Base-by-base conservation (phyloP, 1,140 invertebrate species). In the Mya arenaria region DNA sequence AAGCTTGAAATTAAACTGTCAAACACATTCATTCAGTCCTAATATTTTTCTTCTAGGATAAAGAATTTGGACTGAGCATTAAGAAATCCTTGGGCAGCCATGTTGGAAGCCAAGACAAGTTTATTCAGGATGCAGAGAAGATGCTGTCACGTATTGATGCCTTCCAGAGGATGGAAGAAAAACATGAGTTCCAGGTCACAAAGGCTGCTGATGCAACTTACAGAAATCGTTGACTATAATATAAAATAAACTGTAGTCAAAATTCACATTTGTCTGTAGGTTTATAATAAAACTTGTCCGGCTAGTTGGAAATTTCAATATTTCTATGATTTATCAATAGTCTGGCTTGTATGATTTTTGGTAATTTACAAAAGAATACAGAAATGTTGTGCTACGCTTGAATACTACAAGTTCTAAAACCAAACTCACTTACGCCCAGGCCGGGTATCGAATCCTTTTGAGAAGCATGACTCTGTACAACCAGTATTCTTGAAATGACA, bases 51-150 rank as follows among this genome's bases (percentile, higher is more conserved):
- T 75, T 75, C 8, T 23, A 75, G 73, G 73, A 62, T 19, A 58
- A 58, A 28, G 73, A 75, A 30, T 75, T 75, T 75, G 73, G 73
- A 10, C 23, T 75, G 34, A 63, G 37, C 2, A 32, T 72, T 17
- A 58, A 34, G 17, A 10, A 28, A 2, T 72, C 69, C 28, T 19
- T 63, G 19, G 37, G 37, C 17, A 39, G 37, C 19, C 56, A 63
- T 34, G 30, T 30, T 19, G 0, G 4, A 30, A 17, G 32, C 37
- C 13, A 23, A 28, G 36, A 75, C 8, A 44, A 60, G 48, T 63
- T 75, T 52, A 13, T 75, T 10, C 37, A 48, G 6, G 37, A 41
- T 75, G 73, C 60, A 6, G 36, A 75, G 17, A 75, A 63, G 39
- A 60, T 65, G 25, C 41, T 75, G n/a, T 44, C 73, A 8, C 36